Percentiles rank a stretch among this genome's conserved stretches.
These are phyloP conservation scores for Myiotriccus ornatus DNA, from an alignment of 2,797 vertebrate genomes.

Conservation along the genomic window DNA sequence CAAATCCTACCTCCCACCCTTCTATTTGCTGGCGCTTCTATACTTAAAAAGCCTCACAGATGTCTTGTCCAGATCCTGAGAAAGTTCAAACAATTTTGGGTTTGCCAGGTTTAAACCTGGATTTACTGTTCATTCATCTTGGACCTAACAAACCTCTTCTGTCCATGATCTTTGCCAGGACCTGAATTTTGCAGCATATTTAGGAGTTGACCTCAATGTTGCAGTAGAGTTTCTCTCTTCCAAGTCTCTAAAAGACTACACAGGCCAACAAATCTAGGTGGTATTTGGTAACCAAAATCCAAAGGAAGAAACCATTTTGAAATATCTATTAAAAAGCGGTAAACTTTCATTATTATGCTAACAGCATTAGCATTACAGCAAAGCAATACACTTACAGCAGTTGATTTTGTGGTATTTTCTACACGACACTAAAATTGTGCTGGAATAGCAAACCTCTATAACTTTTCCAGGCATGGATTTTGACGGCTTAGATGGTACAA, in stretches of 20 bases:
- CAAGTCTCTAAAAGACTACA: neutral
- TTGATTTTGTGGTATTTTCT: neutral
- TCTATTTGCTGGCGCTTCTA: neutral
- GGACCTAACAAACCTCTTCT: neutral
- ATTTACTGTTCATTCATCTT: neutral
- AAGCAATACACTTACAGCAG: neutral
- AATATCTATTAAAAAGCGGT: neutral
- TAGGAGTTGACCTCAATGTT: neutral
- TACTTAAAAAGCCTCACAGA: neutral
- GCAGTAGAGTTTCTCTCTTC: neutral
- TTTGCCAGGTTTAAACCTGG: neutral
- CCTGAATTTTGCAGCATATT: neutral
- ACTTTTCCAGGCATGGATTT: neutral
- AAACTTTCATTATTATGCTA: neutral
- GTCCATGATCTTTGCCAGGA: neutral
- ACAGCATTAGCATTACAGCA: neutral
- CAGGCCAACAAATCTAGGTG: neutral
- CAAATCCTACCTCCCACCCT: neutral
- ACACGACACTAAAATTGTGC: neutral
- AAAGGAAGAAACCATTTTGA: neutral
- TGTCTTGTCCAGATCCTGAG: neutral
- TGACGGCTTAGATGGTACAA: neutral
- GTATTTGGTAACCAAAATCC: neutral
- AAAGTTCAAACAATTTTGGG: neutral
- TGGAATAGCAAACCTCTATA: neutral